Conservation (phyloP, 2,888 invertebrate genomes). For the Monoplex corrugatus region DNA sequence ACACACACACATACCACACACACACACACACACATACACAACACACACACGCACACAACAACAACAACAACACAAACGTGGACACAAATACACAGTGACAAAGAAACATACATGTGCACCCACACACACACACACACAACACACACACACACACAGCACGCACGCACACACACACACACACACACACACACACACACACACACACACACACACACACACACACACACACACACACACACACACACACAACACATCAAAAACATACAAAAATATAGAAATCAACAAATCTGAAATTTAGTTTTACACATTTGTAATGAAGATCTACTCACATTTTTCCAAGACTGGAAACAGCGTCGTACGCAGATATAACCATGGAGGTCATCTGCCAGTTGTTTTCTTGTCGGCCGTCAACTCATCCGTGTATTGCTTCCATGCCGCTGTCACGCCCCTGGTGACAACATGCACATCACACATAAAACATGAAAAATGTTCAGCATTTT, state of each 20-base stretch:
- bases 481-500: too few species aligned
- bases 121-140: too few species aligned
- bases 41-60: background rate
- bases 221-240: background rate
- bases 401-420: constrained; percentile 64
- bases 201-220: background rate
- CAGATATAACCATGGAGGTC: constrained; percentile 71
- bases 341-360: constrained; percentile 72
- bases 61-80: background rate
- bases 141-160: too few species aligned
- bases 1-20: background rate
- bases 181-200: background rate
- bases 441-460: constrained; percentile 52
- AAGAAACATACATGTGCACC: too few species aligned
- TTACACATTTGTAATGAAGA: background rate
- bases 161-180: background rate
- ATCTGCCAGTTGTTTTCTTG: constrained; percentile 73
- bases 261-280: too few species aligned
- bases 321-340: constrained; percentile 74
- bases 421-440: constrained; percentile 68
- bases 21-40: background rate
- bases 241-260: too few species aligned
- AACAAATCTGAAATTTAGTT: background rate
- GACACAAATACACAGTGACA: background rate
- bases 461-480: too few species aligned